Percentiles rank a stretch among this genome's conserved stretches.
Evolutionary conservation across 2,113 vertebrate genomes (phyloP).

Genomic region (Danio rerio): GRCz12tu NC_133182.1:41040001-41040500

Average conservation of each 20-base stretch:
- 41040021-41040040: slow-evolving; percentile 51
- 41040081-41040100: background rate
- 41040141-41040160: background rate
- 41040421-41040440: slow-evolving; percentile 52
- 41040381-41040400: slow-evolving; percentile 53
- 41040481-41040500: slow-evolving; percentile 76
- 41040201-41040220: background rate
- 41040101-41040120: slow-evolving; percentile 14
- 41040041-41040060: slow-evolving; percentile 62
- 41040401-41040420: slow-evolving; percentile 74
- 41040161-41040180: slow-evolving; percentile 13
- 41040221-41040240: background rate
- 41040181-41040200: slow-evolving; percentile 4
- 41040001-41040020: slow-evolving; percentile 45
- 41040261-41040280: background rate
- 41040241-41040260: background rate
- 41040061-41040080: slow-evolving; percentile 60
- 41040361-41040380: slow-evolving; percentile 59
- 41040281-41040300: background rate
- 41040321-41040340: slow-evolving; percentile 14
- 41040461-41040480: slow-evolving; percentile 73
- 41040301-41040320: background rate
- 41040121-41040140: background rate
- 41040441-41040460: slow-evolving; percentile 55
- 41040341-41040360: slow-evolving; percentile 28